Conservation (phyloP, 2,113 vertebrate genomes). For the Sula dactylatra region DNA sequence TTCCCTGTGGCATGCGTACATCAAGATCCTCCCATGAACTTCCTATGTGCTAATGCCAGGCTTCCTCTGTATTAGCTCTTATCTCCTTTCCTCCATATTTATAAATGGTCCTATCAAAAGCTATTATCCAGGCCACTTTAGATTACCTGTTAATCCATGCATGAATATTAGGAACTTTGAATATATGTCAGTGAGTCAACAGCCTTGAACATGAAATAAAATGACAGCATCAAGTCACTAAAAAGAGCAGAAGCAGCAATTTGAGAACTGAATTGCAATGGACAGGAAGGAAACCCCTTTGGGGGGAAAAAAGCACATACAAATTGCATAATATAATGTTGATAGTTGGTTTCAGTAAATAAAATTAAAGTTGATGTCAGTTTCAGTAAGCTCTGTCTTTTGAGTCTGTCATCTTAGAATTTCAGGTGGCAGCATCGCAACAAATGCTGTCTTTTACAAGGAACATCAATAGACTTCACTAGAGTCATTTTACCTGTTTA, state of each 20-base stretch:
- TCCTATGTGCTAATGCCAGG: background rate
- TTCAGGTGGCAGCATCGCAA: background rate
- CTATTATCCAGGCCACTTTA: background rate
- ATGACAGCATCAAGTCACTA: background rate
- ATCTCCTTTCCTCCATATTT: background rate
- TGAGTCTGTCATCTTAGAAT: background rate
- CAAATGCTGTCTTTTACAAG: background rate
- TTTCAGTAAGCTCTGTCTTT: constrained; percentile 35
- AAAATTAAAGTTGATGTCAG: constrained; percentile 27
- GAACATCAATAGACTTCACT: background rate
- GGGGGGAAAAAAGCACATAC: background rate
- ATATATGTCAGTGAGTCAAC: constrained; percentile 20
- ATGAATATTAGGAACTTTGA: background rate
- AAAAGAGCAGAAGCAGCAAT: background rate
- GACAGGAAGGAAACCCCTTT: constrained; percentile 49
- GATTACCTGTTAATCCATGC: background rate
- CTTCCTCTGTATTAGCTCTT: background rate
- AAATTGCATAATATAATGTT: constrained; percentile 18
- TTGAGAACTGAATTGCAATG: constrained; percentile 34
- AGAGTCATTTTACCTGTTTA: background rate
- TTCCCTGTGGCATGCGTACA: background rate
- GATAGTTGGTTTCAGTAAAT: constrained; percentile 47
- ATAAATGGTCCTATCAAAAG: background rate
- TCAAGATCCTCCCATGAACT: background rate
- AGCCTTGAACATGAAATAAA: constrained; percentile 50